A percentile compares a stretch with the other conserved stretches of the same genome.
phyloP scores from a whole-genome alignment of 2,113 vertebrate genomes.

The Capra hircus region DNA sequence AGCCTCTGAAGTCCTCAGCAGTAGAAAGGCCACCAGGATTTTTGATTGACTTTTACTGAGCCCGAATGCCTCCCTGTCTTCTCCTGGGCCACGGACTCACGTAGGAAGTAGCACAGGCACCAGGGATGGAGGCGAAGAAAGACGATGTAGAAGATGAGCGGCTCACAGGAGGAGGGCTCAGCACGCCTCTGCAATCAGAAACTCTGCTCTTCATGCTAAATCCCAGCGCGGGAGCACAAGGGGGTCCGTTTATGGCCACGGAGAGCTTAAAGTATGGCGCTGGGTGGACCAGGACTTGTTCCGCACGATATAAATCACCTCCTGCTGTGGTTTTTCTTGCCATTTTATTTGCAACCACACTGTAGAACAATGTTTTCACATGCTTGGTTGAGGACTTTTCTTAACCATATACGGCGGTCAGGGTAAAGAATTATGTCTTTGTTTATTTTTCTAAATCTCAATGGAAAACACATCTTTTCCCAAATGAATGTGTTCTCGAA shows the following conservation, averaged over 20 bases:
- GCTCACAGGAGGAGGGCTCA: too few relatives aligned
- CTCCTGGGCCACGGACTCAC: neutral
- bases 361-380: neutral
- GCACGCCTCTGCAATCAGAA: neutral
- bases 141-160: rapidly evolving
- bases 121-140: neutral
- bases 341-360: conserved; percentile 4
- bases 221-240: rapidly evolving
- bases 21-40: neutral
- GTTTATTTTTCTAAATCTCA: neutral
- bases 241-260: neutral
- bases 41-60: neutral
- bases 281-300: neutral
- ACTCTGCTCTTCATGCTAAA: neutral
- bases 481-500: conserved; percentile 14
- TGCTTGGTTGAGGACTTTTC: neutral
- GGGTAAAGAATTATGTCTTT: neutral
- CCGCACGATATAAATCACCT: neutral
- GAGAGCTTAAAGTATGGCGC: neutral
- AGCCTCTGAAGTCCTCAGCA: neutral
- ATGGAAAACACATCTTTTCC: neutral
- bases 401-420: neutral
- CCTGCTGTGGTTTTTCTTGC: neutral
- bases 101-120: rapidly evolving
- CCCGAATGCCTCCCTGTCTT: neutral